Base-by-base conservation (phyloP, 2,888 invertebrate species). In the Ephialtes manifestator region DNA sequence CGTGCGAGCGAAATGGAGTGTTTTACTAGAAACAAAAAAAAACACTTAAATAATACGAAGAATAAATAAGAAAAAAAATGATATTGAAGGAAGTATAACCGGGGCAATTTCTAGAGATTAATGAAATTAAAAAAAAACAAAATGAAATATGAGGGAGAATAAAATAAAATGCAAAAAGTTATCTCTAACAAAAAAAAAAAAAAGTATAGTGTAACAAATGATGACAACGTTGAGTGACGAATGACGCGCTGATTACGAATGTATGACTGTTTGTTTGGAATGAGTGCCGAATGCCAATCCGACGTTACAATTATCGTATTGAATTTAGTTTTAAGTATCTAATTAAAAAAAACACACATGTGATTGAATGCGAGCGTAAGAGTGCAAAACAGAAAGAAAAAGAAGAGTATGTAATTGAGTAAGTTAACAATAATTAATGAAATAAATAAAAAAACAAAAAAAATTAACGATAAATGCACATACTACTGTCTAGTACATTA, bases 391-490 rank as follows among this genome's bases (percentile, higher is more conserved):
- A 55, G 13, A 68, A 39, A 65, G 55, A 68, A 60, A 82, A 28
- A 48, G 46, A 76, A 76, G 68, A 80, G 74, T 67, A 80, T 81
- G 76, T 82, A 70, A 84, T 28, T 65, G 39, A 78, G 31, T 85
- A 81, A 70, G 78, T 70, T 81, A 83, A 87, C 55, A 76, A 86
- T 87, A 75, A 87, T 83, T 76, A 71, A 87, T 86, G 81, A 86
- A 86, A 84, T 74, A 88, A 85, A 87, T 86, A 81, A 86, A 90
- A 89, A 91, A 91, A n/a, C n/a, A 15, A 63, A 18, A 65, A 65
- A 65, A 39, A 65, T 89, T 90, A 92, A 91, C 89, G 90, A 91
- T 89, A 92, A 89, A 90, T 91, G 92, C 92, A 92, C 92, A 91
- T 91, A 89, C 87, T 90, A 91, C 87, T 90, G 91, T 92, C 86